Evolutionary conservation across 2,113 vertebrate species (phyloP).

Genomic region (Hippocampus mohnikei): DNA sequence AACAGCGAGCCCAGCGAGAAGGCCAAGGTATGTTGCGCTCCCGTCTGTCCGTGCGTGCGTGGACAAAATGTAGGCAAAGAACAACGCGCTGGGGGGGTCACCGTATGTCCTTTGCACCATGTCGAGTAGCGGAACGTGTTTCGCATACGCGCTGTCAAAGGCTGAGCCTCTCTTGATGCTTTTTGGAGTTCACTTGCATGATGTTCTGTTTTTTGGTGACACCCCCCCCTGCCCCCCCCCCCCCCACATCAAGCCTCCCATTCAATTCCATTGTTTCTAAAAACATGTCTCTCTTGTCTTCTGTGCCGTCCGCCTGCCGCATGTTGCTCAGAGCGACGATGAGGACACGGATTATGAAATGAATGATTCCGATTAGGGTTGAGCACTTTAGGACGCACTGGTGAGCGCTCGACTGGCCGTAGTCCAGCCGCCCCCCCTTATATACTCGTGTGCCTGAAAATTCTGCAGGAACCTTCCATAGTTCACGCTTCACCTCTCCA

Average conservation of each 20-base stretch:
- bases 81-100: not conserved
- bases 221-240: conserved; percentile 1
- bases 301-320: conserved; percentile 74
- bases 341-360: conserved; percentile 83
- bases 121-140: not conserved
- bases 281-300: conserved; percentile 58
- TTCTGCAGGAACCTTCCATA: not conserved
- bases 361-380: conserved; percentile 87
- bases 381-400: conserved; percentile 72
- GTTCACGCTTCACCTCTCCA: not conserved
- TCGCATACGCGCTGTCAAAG: conserved; percentile 8
- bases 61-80: no score
- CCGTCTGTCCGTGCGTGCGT: not conserved
- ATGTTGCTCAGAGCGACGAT: conserved; percentile 80
- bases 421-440: conserved; percentile 37
- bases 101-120: not conserved
- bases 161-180: conserved; percentile 2
- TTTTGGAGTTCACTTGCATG: not conserved
- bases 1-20: conserved; percentile 96
- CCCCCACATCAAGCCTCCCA: conserved; percentile 6
- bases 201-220: not conserved
- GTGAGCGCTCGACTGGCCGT: conserved; percentile 76
- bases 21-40: conserved; percentile 82
- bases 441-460: not conserved
- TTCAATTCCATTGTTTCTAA: conserved; percentile 45